Evolutionary conservation across 2,888 invertebrate genomes (phyloP), one percentile per base, ranked within the genome.

Genomic region (Lypha dubia): DNA sequence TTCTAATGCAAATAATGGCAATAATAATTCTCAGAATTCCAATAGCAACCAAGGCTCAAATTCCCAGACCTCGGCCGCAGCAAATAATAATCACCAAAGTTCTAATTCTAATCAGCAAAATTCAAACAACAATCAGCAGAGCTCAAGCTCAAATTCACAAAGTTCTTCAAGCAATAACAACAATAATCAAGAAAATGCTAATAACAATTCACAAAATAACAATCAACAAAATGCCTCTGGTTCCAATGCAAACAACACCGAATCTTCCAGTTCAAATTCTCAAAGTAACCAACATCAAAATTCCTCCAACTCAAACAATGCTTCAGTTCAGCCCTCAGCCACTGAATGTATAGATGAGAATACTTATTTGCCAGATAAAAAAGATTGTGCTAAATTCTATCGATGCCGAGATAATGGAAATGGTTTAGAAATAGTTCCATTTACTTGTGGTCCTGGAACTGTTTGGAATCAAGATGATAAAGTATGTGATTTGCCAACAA

Each of bases 331-430:
- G 3, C 87, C 88, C 1, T 82, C 74, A 20, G 53, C 86, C 1
- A 83, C 83, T 0, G 85, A 89, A 62, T 93, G 93, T 75, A 86
- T 86, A 9, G 86, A 89, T 22, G 93, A 93, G 68, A 93, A 92
- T 32, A 90, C 88, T 24, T 93, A 92, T 86, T 88, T 93, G 17
- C 89, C 92, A 0, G 93, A 93, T 87, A 85, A 89, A n/a, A 81
- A 88, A 1, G 93, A 94, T 86, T 94, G 94, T 82, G 93, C 91
- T 49, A 94, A 94, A 86, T 94, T 94, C 89, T 94, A 94, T 87
- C 93, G 94, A 77, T 94, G 94, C 87, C 92, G 93, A 0, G 89
- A 92, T 60, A 90, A 93, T 80, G 92, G 91, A 0, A 89, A 91
- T n/a, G 93, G 90, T 0, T 93, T 91, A 76, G 93, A 89, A 32